Percentiles rank a stretch among this genome's conserved stretches.
These are phyloP conservation scores for Junonia oenone DNA, from an alignment of 2,888 invertebrate species.

Conservation along the genomic window DNA sequence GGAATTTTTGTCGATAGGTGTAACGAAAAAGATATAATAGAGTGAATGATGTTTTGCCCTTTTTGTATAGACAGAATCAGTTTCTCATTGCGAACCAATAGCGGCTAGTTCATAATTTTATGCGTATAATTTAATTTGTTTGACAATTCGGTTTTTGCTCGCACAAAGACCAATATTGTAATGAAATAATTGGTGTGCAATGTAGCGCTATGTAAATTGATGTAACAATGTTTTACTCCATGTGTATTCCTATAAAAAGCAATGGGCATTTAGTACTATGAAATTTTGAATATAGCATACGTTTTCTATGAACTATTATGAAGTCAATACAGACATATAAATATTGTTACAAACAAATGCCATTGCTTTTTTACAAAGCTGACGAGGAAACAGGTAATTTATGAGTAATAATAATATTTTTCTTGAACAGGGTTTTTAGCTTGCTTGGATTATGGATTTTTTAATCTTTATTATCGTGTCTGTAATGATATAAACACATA, in stretches of 20 bases:
- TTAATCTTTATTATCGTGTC: background rate
- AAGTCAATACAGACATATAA: background rate
- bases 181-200: background rate
- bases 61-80: background rate
- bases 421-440: conserved; percentile 29
- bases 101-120: conserved; percentile 7
- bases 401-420: conserved; percentile 14
- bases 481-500: background rate
- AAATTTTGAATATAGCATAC: background rate
- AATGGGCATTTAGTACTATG: background rate
- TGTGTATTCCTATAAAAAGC: background rate
- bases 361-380: conserved; percentile 18
- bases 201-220: background rate
- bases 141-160: background rate
- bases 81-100: conserved; percentile 9
- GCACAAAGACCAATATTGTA: background rate
- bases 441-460: conserved; percentile 25
- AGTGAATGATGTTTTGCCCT: background rate
- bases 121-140: background rate
- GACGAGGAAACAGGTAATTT: conserved; percentile 30
- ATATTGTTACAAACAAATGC: background rate
- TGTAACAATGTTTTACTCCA: background rate
- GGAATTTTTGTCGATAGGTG: background rate
- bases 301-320: background rate
- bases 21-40: background rate